These are phyloP conservation scores for Gobionotothen gibberifrons DNA, from an alignment of 2,797 vertebrate species.

Conservation along the genomic window DNA sequence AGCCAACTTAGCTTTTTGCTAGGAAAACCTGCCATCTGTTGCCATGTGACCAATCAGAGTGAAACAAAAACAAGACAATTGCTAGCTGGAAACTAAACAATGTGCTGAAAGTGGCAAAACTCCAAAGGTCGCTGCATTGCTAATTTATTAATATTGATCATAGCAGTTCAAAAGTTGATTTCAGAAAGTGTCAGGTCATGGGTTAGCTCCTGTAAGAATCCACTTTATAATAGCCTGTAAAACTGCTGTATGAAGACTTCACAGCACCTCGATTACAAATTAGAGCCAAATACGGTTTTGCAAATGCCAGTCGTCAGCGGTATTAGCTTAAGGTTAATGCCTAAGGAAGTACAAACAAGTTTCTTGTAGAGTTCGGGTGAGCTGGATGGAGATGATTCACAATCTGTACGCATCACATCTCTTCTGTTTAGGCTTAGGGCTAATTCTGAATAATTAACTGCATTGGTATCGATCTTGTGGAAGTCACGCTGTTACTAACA, in stretches of 20 bases:
- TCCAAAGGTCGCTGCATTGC: too few species aligned
- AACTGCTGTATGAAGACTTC: neutral
- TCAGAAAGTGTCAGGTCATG: neutral
- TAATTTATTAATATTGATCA: too few species aligned
- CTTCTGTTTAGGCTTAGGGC: conserved; percentile 16
- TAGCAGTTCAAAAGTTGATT: too few species aligned
- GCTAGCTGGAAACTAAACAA: too few species aligned
- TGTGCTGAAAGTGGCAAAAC: too few species aligned
- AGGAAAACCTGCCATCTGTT: too few species aligned
- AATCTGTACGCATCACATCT: neutral
- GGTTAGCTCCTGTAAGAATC: neutral
- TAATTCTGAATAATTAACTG: conserved; percentile 26
- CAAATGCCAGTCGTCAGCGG: neutral
- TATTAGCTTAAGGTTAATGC: neutral
- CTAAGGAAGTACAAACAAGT: neutral
- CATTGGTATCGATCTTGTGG: conserved; percentile 26
- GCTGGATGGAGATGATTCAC: neutral
- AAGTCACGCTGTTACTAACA: conserved; percentile 7
- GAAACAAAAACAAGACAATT: too few species aligned
- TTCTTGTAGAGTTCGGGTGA: neutral
- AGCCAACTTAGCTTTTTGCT: too few species aligned
- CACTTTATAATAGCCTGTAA: too few species aligned
- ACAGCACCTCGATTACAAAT: neutral
- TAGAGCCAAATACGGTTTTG: neutral
- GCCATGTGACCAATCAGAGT: too few species aligned